Conservation (phyloP, 2,113 vertebrate genomes). For the Lepisosteus osseus region DNA sequence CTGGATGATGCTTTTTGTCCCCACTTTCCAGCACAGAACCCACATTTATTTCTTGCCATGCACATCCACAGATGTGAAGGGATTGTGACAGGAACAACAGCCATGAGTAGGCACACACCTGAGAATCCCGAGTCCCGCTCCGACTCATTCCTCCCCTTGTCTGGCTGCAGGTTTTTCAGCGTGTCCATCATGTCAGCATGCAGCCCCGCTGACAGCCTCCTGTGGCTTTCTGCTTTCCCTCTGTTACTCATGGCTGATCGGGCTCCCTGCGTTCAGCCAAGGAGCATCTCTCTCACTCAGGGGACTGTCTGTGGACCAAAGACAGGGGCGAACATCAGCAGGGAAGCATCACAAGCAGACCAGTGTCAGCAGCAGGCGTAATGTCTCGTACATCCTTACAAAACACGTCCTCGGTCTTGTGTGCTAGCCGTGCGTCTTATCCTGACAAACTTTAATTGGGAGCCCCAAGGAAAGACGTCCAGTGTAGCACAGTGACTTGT, state of each 20-base stretch:
- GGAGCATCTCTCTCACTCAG: conserved; percentile 7
- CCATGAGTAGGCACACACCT: conserved; percentile 54
- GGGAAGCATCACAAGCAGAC: too few species aligned
- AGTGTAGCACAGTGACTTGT: too few species aligned
- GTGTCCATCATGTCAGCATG: conserved; percentile 38
- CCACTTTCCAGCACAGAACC: too few species aligned
- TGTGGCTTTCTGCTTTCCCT: conserved; percentile 40
- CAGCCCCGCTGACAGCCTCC: conserved; percentile 17
- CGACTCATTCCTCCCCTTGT: conserved; percentile 53
- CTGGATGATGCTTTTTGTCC: too few species aligned
- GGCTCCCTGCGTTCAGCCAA: conserved; percentile 4
- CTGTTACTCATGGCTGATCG: conserved; percentile 18
- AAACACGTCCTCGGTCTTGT: not conserved
- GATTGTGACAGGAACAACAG: too few species aligned
- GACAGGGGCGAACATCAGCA: too few species aligned
- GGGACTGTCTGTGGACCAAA: not conserved
- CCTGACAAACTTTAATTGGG: not conserved
- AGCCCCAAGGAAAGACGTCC: too few species aligned
- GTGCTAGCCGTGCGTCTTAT: not conserved
- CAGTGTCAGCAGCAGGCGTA: too few species aligned
- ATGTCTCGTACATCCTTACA: too few species aligned
- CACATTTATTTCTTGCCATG: too few species aligned
- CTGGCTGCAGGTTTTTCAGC: conserved; percentile 18
- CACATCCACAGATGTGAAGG: too few species aligned
- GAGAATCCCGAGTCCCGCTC: conserved; percentile 87